Evolutionary conservation across 2,113 vertebrate genomes (phyloP).

Genomic region (Rafetus swinhoei): DNA sequence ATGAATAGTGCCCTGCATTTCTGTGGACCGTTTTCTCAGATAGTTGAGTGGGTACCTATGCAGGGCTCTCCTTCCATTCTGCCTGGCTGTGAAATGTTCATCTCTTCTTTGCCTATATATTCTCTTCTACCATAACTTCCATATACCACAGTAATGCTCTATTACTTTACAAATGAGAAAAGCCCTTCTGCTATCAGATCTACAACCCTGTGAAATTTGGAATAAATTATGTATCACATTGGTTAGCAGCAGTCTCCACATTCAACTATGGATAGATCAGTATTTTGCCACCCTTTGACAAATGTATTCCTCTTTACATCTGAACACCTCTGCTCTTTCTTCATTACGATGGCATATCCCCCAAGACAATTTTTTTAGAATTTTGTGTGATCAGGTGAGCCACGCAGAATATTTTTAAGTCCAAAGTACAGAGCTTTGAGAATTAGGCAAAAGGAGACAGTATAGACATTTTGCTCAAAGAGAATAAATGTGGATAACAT

Average conservation of each 20-base stretch:
- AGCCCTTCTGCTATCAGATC: not conserved
- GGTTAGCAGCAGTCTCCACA: not conserved
- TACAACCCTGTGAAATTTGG: not conserved
- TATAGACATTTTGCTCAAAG: not conserved
- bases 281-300: conserved; percentile 7
- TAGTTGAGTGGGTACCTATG: too few relatives aligned
- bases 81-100: not conserved
- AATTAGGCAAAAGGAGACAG: not conserved
- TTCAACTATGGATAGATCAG: not conserved
- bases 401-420: rapidly evolving
- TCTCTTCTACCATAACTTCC: not conserved
- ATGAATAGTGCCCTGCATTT: too few relatives aligned
- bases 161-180: not conserved
- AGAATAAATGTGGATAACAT: not conserved
- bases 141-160: not conserved
- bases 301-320: not conserved
- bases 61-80: too few relatives aligned
- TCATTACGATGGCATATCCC: not conserved
- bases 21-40: too few relatives aligned
- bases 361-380: conserved; percentile 16
- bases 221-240: not conserved
- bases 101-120: not conserved
- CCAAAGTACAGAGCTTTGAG: not conserved
- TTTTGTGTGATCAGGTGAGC: not conserved
- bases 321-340: not conserved